phyloP scores from a whole-genome alignment of 2,888 invertebrate genomes.

The Pachymerium ferrugineum region DNA sequence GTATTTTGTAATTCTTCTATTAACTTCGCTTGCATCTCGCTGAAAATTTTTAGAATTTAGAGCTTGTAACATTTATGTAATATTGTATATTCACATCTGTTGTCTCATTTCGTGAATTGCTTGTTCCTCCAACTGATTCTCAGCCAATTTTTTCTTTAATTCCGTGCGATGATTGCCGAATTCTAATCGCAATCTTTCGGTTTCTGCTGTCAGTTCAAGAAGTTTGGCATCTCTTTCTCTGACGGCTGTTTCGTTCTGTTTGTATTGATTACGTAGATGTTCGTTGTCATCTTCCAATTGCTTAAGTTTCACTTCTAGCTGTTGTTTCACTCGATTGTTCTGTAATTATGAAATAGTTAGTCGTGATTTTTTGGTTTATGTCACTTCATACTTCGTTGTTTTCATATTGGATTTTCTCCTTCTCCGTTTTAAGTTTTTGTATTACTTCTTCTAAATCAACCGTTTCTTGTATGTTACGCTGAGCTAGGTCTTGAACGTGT shows the following conservation, averaged over 20 bases:
- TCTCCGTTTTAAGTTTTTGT: background rate
- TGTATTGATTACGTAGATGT: slow-evolving; percentile 28
- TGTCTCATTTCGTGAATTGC: slow-evolving; percentile 38
- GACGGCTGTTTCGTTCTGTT: slow-evolving; percentile 33
- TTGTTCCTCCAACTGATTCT: slow-evolving; percentile 37
- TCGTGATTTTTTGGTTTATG: background rate
- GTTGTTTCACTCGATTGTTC: slow-evolving; percentile 38
- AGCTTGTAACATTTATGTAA: background rate
- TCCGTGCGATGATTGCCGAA: slow-evolving; percentile 38
- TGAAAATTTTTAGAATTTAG: background rate
- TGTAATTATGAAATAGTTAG: background rate
- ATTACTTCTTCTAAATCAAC: background rate
- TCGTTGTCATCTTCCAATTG: slow-evolving; percentile 3
- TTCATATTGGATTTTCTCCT: background rate
- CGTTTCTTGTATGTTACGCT: background rate
- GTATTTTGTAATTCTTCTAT: slow-evolving; percentile 33
- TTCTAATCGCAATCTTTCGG: slow-evolving; percentile 38
- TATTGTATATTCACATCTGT: slow-evolving; percentile 37
- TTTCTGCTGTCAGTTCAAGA: slow-evolving; percentile 38
- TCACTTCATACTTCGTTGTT: background rate
- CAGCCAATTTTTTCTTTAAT: slow-evolving; percentile 38
- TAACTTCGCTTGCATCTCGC: slow-evolving; percentile 32
- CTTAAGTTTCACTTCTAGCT: slow-evolving; percentile 40
- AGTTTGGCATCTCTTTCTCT: slow-evolving; percentile 37
- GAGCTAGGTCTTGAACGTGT: background rate